Base-by-base conservation (phyloP, 2,797 vertebrate species). In the Argya squamiceps region DNA sequence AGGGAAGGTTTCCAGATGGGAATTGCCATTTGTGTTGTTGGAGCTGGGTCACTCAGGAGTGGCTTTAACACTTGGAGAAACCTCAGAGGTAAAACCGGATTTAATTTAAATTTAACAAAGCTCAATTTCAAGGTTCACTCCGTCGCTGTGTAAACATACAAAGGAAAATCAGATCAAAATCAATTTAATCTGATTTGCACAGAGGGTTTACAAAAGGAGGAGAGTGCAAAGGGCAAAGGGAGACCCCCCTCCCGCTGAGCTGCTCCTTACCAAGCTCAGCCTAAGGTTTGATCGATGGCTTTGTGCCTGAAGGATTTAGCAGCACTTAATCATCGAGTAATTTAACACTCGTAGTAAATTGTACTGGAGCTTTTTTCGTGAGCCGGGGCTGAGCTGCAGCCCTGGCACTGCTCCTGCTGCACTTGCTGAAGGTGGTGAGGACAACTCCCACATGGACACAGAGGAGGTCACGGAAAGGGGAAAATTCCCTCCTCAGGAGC, bases 61-160 rank as follows among this genome's bases (percentile, higher is more conserved):
- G 55, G 15, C 26, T 82, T 75, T 34, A 14, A 34, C 63, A 6
- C 47, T 19, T 7, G 6, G 12, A 29, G 41, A n/a, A 67, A 15
- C 47, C 47, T 16, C 21, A 0, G 10, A 22, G 60, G 21, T 19
- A 15, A 10, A 12, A 10, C 2, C 41, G 14, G 62, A 3, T 62
- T 76, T 69, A 14, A 69, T 82, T 89, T 49, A 12, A 43, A 21
- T 21, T 10, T 21, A 49, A 15, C 64, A 5, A 16, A 43, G 49
- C 64, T n/a, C 63, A 1, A 0, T 43, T 56, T 56, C 55, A 20
- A 55, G 68, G 70, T 17, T 76, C 36, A 1, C 43, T 17, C 36
- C 3, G 0, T 18, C 3, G 29, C 43, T 21, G 0, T 13, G 7
- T 15, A 37, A 49, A 56, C 55, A 11, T 0, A 2, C 12, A 3